Evolutionary conservation across 1,140 invertebrate genomes (phyloP).

Genomic region (Protaetia brevitarsis): DNA sequence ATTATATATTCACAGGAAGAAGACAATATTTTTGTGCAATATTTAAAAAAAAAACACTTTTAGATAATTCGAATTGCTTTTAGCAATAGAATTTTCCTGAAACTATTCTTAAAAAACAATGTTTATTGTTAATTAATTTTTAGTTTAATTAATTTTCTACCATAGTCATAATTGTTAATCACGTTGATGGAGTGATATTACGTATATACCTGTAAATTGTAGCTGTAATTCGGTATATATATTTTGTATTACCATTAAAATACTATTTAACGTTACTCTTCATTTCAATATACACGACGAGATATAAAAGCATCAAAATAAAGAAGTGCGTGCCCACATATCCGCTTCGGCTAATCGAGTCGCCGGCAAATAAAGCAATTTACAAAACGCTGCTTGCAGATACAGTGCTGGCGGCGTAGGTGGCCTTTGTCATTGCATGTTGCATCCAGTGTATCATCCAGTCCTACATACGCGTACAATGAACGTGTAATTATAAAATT

Average conservation of each 20-base stretch:
- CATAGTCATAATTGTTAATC: too few relatives aligned
- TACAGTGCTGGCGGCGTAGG: background rate
- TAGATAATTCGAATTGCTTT: too few relatives aligned
- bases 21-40: too few relatives aligned
- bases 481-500: background rate
- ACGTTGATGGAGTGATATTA: too few relatives aligned
- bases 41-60: too few relatives aligned
- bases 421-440: background rate
- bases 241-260: background rate
- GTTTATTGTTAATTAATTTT: too few relatives aligned
- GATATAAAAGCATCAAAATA: background rate
- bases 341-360: background rate
- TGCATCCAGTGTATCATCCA: background rate
- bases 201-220: background rate
- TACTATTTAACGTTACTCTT: too few relatives aligned
- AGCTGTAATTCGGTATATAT: background rate
- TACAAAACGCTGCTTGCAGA: background rate
- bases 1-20: too few relatives aligned
- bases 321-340: background rate
- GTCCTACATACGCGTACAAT: too few relatives aligned
- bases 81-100: too few relatives aligned
- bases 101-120: too few relatives aligned
- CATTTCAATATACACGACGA: background rate
- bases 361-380: background rate
- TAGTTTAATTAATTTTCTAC: too few relatives aligned